Evolutionary conservation across 1,140 invertebrate species (phyloP).

Genomic region (Drosophila micromelanica): DNA sequence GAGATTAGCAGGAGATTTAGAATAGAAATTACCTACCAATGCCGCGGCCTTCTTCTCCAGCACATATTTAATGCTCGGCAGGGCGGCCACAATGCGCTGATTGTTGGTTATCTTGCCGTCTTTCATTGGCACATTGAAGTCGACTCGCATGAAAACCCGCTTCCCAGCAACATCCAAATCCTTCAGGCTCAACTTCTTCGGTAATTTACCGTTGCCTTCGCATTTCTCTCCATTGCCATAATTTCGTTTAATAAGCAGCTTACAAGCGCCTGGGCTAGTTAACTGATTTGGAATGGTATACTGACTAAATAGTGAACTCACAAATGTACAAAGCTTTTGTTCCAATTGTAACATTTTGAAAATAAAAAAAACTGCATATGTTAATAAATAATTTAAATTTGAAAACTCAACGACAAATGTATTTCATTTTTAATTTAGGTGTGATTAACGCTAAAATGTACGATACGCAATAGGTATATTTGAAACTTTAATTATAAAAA

Average conservation of each 20-base stretch:
- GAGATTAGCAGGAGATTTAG: not conserved
- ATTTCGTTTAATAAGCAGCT: not conserved
- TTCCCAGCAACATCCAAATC: slow-evolving; percentile 90
- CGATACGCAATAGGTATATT: not conserved
- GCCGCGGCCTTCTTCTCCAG: slow-evolving; percentile 96
- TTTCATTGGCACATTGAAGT: slow-evolving; percentile 99
- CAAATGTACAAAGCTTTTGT: not conserved
- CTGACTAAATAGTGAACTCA: not conserved
- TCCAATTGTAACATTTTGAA: slow-evolving; percentile 7
- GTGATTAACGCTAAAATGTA: not conserved
- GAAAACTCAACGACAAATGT: not conserved
- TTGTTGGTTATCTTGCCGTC: slow-evolving; percentile 98
- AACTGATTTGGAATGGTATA: not conserved
- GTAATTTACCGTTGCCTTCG: not conserved
- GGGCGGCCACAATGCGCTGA: slow-evolving; percentile 96
- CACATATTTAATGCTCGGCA: slow-evolving; percentile 97
- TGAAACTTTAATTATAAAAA: too few species aligned
- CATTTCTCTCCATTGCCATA: not conserved
- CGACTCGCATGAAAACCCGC: slow-evolving; percentile 95
- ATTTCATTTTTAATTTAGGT: too few species aligned
- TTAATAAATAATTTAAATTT: not conserved
- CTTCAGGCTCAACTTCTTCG: slow-evolving; percentile 93
- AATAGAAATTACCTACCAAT: slow-evolving; percentile 85
- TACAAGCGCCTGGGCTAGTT: not conserved
- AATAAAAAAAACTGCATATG: not conserved